Conservation (phyloP, 1,140 invertebrate genomes). For the Bradynema listronoti region DNA sequence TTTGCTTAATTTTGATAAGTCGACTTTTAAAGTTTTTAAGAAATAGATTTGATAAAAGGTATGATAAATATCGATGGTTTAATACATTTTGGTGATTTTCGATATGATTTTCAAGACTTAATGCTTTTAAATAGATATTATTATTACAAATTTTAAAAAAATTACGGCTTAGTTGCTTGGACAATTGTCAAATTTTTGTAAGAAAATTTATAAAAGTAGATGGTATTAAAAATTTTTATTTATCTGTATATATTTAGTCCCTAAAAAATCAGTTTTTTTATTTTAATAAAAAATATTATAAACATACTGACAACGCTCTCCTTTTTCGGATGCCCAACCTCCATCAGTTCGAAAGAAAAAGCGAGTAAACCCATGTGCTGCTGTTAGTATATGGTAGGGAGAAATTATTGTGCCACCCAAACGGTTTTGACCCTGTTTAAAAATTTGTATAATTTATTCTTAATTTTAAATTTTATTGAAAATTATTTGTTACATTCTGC, state of each 20-base stretch:
- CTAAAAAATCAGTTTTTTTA: neutral
- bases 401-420: conserved; percentile 24
- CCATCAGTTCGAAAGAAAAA: too few species aligned
- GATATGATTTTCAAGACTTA: too few species aligned
- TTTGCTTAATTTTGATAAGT: too few species aligned
- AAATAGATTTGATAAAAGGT: conserved; percentile 1
- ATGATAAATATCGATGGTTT: neutral
- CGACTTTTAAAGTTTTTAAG: too few species aligned
- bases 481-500: conserved; percentile 9
- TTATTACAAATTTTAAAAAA: too few species aligned
- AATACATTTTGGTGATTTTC: neutral
- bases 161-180: too few species aligned
- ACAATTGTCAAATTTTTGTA: too few species aligned
- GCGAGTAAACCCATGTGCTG: conserved; percentile 23
- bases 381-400: conserved; percentile 24
- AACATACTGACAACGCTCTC: conserved; percentile 11
- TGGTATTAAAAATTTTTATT: neutral
- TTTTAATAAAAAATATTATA: neutral
- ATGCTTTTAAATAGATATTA: too few species aligned
- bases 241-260: neutral
- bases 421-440: conserved; percentile 17
- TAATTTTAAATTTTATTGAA: neutral
- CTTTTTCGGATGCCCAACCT: conserved; percentile 2
- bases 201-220: too few species aligned
- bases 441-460: neutral